Base-by-base conservation (phyloP, 2,113 vertebrate genomes). In the Ascaphus truei region DNA sequence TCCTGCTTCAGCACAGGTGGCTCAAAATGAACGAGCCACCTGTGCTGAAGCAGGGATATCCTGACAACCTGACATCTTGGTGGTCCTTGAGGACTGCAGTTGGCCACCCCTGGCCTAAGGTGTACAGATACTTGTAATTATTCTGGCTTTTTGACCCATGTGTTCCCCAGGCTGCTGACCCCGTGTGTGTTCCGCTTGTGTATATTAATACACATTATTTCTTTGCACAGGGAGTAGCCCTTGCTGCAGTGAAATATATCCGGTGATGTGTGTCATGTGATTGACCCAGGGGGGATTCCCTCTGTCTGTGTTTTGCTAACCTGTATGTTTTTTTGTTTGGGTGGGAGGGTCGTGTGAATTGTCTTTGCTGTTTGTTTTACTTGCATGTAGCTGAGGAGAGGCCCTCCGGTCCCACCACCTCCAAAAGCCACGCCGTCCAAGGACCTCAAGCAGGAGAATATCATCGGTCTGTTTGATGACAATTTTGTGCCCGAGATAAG, bases 371-470 rank as follows among this genome's bases (percentile, higher is more conserved):
- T 81, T 72, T 83, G 77, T 76, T 78, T 52, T 83, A 62, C 73
- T 83, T 85, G 79, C 87, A 84, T 87, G 79, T 90, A 98, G 96
- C 89, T 98, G 83, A 93, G 80, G 83, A 97, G 93, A 87, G 93
- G 90, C 26, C 91, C 90, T 57, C 95, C 94, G 13, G 88, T 99
- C 81, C 97, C 96, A 83, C 96, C 94, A 69, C 96, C 96, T 82
- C 96, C 96, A 73, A 98, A 95, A 93, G 92, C 92, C 81, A 98
- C 96, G 71, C 96, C 96, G 5, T 98, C 91, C 75, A 96, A 94
- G 90, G 97, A 99, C 59, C 64, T 98, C 88, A 96, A 97, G 90
- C 91, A 93, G 77, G 96, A 98, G 76, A 95, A 96, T 89, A 98
- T 98, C 85, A 88, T 99, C 84, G 93, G 87, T 85, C 88, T 99